phyloP scores from a whole-genome alignment of 2,797 vertebrate species.

The Todus mexicanus region DNA sequence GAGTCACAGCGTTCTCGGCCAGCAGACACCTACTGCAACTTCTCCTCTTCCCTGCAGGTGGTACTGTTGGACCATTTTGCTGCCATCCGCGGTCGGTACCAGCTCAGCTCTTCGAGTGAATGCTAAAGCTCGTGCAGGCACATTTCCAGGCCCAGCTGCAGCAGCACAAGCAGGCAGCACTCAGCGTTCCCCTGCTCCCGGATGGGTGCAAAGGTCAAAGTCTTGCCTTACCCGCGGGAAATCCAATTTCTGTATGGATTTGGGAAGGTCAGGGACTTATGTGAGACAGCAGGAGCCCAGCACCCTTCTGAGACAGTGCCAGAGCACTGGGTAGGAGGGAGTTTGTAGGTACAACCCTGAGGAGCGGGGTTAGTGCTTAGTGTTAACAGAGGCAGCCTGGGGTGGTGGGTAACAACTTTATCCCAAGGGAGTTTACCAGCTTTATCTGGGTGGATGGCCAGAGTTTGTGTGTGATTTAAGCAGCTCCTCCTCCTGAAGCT shows the following conservation, averaged over 20 bases:
- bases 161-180: too few relatives aligned
- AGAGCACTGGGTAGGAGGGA: accelerated
- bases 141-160: accelerated
- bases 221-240: accelerated
- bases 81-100: accelerated
- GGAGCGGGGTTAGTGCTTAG: accelerated
- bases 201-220: not conserved
- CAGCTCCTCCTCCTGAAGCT: not conserved
- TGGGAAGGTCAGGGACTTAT: not conserved
- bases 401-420: not conserved
- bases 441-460: not conserved
- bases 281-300: not conserved
- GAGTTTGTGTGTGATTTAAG: not conserved
- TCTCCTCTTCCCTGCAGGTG: conserved; percentile 40
- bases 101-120: accelerated
- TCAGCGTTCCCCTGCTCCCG: accelerated
- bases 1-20: accelerated
- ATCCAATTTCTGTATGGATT: accelerated
- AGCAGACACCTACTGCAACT: not conserved
- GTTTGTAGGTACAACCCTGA: not conserved
- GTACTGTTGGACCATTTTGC: conserved; percentile 33
- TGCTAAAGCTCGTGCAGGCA: accelerated
- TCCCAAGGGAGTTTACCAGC: not conserved
- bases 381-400: accelerated
- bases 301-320: not conserved